A percentile compares a stretch with the other conserved stretches of the same genome.
These are phyloP conservation scores for Sphyrna mokarran DNA, from an alignment of 2,113 vertebrate genomes.

Conservation along the genomic window DNA sequence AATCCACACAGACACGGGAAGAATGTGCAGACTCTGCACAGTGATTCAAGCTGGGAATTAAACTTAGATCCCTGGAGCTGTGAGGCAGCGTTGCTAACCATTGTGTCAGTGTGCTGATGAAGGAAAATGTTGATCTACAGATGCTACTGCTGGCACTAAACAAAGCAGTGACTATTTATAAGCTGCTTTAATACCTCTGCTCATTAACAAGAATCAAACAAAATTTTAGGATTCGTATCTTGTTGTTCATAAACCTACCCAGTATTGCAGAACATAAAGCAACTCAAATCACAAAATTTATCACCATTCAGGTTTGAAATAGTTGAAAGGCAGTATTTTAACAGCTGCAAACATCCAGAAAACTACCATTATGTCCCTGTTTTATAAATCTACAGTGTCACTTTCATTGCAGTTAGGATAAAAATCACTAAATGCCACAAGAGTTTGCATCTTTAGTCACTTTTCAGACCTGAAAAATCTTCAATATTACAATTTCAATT, in stretches of 20 bases:
- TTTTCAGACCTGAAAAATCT: background rate
- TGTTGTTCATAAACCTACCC: background rate
- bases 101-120: too few relatives aligned
- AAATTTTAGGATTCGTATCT: background rate
- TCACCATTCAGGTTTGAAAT: background rate
- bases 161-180: background rate
- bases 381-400: background rate
- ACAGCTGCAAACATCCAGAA: background rate
- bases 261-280: background rate
- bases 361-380: background rate
- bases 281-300: background rate
- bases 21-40: too few relatives aligned
- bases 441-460: background rate
- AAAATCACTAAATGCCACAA: background rate
- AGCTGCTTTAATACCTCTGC: background rate
- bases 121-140: background rate
- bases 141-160: background rate
- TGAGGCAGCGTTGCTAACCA: too few relatives aligned
- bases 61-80: too few relatives aligned
- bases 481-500: background rate
- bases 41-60: too few relatives aligned
- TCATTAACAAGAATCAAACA: background rate
- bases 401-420: background rate
- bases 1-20: too few relatives aligned
- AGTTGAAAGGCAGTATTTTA: background rate